These are phyloP conservation scores for Carcharodon carcharias DNA, from an alignment of 2,797 vertebrate genomes.

Conservation along the genomic window DNA sequence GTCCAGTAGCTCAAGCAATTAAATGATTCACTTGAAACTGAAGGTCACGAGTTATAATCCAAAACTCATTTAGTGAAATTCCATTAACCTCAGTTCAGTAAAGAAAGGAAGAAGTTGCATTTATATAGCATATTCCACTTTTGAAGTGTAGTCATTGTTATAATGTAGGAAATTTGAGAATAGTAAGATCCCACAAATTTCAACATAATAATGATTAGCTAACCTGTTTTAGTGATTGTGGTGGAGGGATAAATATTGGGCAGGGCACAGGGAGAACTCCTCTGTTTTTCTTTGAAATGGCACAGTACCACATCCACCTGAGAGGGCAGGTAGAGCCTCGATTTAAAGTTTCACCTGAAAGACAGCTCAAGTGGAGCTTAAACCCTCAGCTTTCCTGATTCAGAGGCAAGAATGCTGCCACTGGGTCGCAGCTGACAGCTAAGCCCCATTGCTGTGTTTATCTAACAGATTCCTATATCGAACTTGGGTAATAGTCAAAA, in stretches of 20 bases:
- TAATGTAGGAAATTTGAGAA: not conserved
- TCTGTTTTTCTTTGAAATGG: not conserved
- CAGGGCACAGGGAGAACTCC: not conserved
- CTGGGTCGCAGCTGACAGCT: not conserved
- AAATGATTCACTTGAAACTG: not conserved
- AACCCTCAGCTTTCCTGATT: not conserved
- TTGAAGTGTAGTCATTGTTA: not conserved
- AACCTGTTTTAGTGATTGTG: not conserved
- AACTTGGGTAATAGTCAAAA: not conserved
- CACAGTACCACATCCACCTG: not conserved
- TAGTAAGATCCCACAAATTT: not conserved
- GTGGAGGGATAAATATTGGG: not conserved
- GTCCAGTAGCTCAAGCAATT: not conserved
- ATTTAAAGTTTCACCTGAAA: not conserved
- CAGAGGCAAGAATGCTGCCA: not conserved
- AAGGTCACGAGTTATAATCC: not conserved
- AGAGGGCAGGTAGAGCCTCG: not conserved
- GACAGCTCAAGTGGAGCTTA: not conserved
- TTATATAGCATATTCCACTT: not conserved
- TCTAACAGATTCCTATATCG: not conserved
- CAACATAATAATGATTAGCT: not conserved
- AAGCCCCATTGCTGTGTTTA: not conserved
- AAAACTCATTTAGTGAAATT: not conserved
- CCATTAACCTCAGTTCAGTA: not conserved
- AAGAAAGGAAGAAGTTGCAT: not conserved